Evolutionary conservation across 2,888 invertebrate genomes (phyloP).

Genomic region (Drosophila rubida): DNA sequence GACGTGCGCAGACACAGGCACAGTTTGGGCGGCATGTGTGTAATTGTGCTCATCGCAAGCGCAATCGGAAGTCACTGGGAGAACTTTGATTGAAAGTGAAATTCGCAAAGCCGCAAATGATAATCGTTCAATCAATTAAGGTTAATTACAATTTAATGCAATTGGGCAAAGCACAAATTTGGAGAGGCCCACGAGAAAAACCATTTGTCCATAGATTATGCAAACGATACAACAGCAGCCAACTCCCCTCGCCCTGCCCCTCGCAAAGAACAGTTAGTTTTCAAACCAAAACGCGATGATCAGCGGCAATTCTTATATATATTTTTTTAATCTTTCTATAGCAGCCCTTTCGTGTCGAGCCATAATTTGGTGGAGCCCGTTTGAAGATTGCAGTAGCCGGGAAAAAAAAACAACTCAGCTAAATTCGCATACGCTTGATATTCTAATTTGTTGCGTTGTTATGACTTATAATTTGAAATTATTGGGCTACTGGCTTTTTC

Average conservation of each 20-base stretch:
- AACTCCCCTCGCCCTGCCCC: not conserved
- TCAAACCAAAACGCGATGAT: conserved; percentile 56
- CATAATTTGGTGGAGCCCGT: conserved; percentile 51
- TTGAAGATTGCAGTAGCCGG: conserved; percentile 72
- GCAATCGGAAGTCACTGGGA: conserved; percentile 68
- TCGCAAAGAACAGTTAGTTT: conserved; percentile 65
- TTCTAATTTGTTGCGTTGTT: conserved; percentile 72
- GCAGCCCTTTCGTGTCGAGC: conserved; percentile 55
- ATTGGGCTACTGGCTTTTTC: conserved; percentile 74
- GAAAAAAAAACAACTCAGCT: conserved; percentile 36
- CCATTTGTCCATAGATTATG: conserved; percentile 60
- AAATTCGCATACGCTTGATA: conserved; percentile 37
- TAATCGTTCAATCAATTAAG: conserved; percentile 78
- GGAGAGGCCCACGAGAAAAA: conserved; percentile 30
- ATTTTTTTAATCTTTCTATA: conserved; percentile 2
- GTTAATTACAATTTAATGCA: conserved; percentile 75
- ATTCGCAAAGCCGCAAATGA: conserved; percentile 59
- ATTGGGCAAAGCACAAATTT: conserved; percentile 47
- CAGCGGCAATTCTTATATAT: conserved; percentile 42
- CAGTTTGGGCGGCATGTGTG: conserved; percentile 31
- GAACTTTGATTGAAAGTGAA: conserved; percentile 72
- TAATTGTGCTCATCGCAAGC: conserved; percentile 57
- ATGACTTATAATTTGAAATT: conserved; percentile 76
- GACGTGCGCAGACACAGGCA: conserved; percentile 18
- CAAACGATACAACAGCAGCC: conserved; percentile 51